phyloP scores from a whole-genome alignment of 92 coral and sea anemone species.

The Pocillopora grandis region DNA sequence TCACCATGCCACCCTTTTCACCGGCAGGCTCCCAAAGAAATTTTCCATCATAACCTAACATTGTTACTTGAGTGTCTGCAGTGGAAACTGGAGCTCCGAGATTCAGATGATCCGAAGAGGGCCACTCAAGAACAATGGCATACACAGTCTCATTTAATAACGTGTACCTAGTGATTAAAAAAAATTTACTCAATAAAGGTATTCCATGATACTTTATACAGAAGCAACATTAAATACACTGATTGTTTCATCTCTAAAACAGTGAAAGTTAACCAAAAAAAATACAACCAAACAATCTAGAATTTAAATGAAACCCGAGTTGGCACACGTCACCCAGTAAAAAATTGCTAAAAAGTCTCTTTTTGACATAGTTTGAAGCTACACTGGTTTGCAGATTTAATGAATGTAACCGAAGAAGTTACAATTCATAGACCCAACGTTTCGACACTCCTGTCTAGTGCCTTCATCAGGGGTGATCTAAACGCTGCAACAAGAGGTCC shows the following conservation, averaged over 20 bases:
- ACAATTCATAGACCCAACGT: too few relatives aligned
- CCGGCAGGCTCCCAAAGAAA: constrained; percentile 69
- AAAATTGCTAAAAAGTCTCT: too few relatives aligned
- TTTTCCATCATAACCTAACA: constrained; percentile 80
- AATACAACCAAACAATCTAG: too few relatives aligned
- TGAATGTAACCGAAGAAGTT: too few relatives aligned
- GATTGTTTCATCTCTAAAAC: too few relatives aligned
- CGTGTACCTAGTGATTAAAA: constrained; percentile 70
- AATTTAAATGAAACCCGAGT: too few relatives aligned
- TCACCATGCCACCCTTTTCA: constrained; percentile 63
- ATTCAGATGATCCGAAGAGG: constrained; percentile 49
- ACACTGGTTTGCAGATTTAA: too few relatives aligned
- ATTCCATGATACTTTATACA: not conserved
- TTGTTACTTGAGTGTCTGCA: constrained; percentile 59
- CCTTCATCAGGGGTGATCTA: too few relatives aligned
- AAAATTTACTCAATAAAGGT: not conserved
- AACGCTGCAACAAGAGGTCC: too few relatives aligned
- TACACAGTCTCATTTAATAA: constrained; percentile 70
- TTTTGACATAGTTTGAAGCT: too few relatives aligned
- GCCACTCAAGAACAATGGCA: constrained; percentile 92
- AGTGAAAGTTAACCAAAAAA: too few relatives aligned
- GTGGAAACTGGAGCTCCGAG: constrained; percentile 66
- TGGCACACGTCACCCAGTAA: not conserved
- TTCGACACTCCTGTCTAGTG: too few relatives aligned
- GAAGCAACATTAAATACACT: not conserved